A percentile compares a stretch with the other conserved stretches of the same genome.
These are phyloP conservation scores for Brenthis daphne DNA, from an alignment of 2,888 invertebrate species.

Conservation along the genomic window DNA sequence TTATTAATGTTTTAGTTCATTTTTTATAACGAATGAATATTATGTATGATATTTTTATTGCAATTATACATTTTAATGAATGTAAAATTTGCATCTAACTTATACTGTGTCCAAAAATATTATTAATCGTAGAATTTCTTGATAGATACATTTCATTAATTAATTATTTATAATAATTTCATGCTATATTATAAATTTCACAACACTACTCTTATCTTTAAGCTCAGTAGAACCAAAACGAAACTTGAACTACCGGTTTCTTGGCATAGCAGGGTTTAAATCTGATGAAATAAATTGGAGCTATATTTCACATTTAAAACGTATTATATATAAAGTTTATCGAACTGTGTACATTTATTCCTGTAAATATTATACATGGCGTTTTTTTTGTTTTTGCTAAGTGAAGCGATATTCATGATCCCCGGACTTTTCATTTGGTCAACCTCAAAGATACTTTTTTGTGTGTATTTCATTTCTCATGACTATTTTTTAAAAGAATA, in stretches of 20 bases:
- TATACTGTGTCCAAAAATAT: not conserved
- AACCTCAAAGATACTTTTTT: too few species aligned
- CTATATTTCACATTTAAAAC: constrained; percentile 16
- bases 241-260: constrained; percentile 36
- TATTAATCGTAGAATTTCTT: not conserved
- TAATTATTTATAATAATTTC: constrained; percentile 22
- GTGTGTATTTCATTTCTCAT: too few species aligned
- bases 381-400: not conserved
- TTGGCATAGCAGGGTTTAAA: constrained; percentile 25
- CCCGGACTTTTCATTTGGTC: too few species aligned
- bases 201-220: constrained; percentile 29
- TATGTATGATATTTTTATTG: too few species aligned
- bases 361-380: not conserved
- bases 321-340: not conserved
- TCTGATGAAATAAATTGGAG: constrained; percentile 21
- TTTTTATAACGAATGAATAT: too few species aligned
- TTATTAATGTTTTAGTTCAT: too few species aligned
- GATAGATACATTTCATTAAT: not conserved
- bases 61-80: too few species aligned
- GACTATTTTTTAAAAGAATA: too few species aligned
- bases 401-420: too few species aligned
- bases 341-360: not conserved
- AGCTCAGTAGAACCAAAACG: constrained; percentile 30
- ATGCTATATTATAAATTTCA: constrained; percentile 19
- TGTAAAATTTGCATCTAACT: too few species aligned